phyloP scores from a whole-genome alignment of 2,888 invertebrate genomes.

The Coremacera marginata region DNA sequence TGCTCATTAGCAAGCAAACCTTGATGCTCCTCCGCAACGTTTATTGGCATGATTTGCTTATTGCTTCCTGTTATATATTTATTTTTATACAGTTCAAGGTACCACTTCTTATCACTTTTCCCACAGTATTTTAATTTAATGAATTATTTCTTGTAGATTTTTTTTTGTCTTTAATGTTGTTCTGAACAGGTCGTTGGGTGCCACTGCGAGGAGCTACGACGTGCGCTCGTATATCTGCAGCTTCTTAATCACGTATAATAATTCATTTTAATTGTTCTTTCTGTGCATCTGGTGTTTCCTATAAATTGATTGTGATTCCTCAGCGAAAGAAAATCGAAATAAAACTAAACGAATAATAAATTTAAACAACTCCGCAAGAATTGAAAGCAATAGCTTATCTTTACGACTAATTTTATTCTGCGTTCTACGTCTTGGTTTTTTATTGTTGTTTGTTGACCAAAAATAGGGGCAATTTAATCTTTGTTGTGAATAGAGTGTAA shows the following conservation, averaged over 20 bases:
- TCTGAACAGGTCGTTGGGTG: not conserved
- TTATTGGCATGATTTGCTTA: constrained; percentile 32
- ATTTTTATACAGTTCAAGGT: not conserved
- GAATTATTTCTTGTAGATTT: not conserved
- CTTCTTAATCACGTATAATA: not conserved
- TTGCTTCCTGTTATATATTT: constrained; percentile 10
- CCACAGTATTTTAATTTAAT: constrained; percentile 33
- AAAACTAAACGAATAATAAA: not conserved
- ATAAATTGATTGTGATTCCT: not conserved
- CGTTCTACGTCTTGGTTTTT: constrained; percentile 9
- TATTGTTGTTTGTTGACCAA: constrained; percentile 4
- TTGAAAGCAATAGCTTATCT: not conserved
- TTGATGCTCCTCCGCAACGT: constrained; percentile 40
- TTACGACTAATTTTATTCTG: not conserved
- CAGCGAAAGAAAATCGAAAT: not conserved
- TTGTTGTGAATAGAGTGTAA: constrained; percentile 2
- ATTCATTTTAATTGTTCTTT: not conserved
- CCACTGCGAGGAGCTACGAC: not conserved
- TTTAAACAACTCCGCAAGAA: not conserved
- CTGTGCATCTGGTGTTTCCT: not conserved
- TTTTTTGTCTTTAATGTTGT: not conserved
- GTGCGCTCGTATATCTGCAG: not conserved
- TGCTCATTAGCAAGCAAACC: constrained; percentile 41
- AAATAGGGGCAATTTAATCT: not conserved
- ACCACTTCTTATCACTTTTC: constrained; percentile 30